Percentiles rank a stretch among this genome's conserved stretches.
These are phyloP conservation scores for Hemichromis elongatus DNA, from an alignment of 2,113 vertebrate genomes.

Conservation along the genomic window DNA sequence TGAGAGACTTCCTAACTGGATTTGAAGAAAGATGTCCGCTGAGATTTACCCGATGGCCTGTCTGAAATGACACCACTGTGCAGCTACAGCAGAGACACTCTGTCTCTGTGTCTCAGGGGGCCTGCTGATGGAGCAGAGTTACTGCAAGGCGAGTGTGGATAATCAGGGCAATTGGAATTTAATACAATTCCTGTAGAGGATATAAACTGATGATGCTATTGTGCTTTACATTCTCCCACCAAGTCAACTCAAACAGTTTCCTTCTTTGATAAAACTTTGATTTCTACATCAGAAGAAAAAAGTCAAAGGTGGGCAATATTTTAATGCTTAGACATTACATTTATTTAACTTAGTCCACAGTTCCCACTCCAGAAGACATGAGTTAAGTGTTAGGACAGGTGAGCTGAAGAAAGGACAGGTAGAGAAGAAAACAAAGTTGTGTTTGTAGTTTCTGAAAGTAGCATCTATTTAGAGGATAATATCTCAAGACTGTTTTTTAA, in stretches of 20 bases:
- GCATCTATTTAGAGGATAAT: background rate
- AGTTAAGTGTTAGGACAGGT: background rate
- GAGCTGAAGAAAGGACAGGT: background rate
- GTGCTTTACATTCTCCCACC: background rate
- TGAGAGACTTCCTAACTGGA: background rate
- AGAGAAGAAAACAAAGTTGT: background rate
- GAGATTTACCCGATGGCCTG: background rate
- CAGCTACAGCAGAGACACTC: background rate
- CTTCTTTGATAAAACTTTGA: accelerated
- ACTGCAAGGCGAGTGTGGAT: background rate
- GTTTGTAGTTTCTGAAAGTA: background rate
- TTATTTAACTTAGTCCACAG: background rate
- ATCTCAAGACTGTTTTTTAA: background rate
- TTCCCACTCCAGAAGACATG: background rate
- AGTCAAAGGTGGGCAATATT: background rate
- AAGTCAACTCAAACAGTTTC: background rate
- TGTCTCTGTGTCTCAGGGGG: background rate
- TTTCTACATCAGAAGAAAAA: too few relatives aligned
- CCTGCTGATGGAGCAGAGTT: background rate
- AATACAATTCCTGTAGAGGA: background rate
- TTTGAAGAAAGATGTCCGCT: background rate
- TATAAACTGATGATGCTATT: background rate
- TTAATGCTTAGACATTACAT: background rate
- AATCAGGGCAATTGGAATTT: background rate
- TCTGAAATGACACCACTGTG: background rate